Percentiles rank a stretch among this genome's conserved stretches.
These are phyloP conservation scores for Misgurnus mizolepis DNA, from an alignment of 2,113 vertebrate species.

Conservation along the genomic window DNA sequence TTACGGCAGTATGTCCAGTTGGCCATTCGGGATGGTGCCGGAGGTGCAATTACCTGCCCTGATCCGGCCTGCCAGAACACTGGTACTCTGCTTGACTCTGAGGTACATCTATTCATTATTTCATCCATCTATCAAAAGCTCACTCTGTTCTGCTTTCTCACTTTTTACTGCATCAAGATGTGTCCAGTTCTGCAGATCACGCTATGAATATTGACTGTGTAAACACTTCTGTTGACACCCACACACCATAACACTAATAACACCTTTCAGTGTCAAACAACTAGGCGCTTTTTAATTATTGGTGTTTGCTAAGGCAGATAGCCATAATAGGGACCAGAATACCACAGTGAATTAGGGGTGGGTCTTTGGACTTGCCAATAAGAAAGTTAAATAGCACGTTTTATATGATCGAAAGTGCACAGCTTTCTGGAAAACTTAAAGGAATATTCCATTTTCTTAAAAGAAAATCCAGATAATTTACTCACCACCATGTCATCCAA, in stretches of 20 bases:
- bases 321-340: not conserved
- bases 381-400: too few species aligned
- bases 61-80: conserved; percentile 84
- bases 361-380: too few species aligned
- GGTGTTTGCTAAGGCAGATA: not conserved
- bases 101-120: conserved; percentile 76
- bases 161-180: not conserved
- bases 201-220: not conserved
- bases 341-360: too few species aligned
- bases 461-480: too few species aligned
- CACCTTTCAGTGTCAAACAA: not conserved
- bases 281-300: not conserved
- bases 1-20: conserved; percentile 88
- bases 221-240: not conserved
- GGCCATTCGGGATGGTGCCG: conserved; percentile 87
- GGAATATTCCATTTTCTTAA: too few species aligned
- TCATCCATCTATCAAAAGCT: not conserved
- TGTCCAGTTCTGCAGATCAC: not conserved
- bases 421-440: too few species aligned
- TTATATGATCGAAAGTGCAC: too few species aligned
- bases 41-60: conserved; percentile 90
- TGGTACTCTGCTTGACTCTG: conserved; percentile 84
- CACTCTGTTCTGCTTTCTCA: not conserved
- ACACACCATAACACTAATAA: not conserved
- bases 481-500: too few species aligned